Conservation (phyloP, 2,113 vertebrate species). For the Colossoma macropomum region DNA sequence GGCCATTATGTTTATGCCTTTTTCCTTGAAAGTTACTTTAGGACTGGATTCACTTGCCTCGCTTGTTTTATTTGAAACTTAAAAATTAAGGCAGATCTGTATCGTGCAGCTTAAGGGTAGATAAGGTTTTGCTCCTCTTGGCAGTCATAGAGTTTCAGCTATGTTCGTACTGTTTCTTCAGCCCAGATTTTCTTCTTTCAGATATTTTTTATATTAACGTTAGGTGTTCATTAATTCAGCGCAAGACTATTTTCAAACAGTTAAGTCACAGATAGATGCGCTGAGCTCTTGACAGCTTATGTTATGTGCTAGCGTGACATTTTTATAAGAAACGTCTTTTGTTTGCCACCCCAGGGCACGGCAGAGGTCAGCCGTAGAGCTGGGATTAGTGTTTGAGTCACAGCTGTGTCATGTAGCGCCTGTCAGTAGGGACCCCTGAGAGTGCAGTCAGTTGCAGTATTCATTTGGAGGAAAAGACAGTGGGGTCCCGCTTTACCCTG, state of each 20-base stretch:
- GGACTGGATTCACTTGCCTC: too few species aligned
- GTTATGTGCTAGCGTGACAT: neutral
- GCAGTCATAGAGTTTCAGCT: neutral
- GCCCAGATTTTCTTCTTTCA: neutral
- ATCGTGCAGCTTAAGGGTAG: neutral
- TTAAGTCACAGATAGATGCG: neutral
- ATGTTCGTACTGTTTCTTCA: neutral
- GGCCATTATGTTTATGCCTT: too few species aligned
- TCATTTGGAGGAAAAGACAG: neutral
- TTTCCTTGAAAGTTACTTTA: too few species aligned
- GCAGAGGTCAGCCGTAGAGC: neutral
- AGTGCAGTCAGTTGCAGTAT: slow-evolving; percentile 1
- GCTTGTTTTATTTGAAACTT: too few species aligned
- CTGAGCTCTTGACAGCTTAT: neutral
- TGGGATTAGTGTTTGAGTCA: slow-evolving; percentile 24
- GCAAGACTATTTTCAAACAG: neutral
- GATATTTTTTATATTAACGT: neutral
- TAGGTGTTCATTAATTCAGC: neutral
- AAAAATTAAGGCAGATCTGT: neutral
- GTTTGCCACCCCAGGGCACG: neutral
- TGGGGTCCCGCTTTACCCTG: neutral
- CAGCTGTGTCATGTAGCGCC: neutral
- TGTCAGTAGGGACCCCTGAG: neutral
- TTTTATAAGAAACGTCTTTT: neutral
- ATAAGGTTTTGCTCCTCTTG: neutral